Conservation (phyloP, 2,797 vertebrate genomes). For the Gymnoscopelus braueri region DNA sequence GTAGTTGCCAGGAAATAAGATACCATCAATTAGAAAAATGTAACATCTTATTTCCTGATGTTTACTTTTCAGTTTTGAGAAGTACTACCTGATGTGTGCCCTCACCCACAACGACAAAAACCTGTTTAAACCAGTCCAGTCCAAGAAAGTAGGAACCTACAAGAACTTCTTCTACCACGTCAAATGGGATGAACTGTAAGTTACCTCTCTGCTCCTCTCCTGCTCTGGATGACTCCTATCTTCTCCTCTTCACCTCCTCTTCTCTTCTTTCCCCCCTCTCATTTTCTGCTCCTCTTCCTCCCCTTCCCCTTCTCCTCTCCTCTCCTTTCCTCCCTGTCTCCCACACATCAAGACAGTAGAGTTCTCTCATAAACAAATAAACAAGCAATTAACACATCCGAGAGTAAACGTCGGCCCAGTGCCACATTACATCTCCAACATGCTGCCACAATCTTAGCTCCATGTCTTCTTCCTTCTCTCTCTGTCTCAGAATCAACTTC, state of each 20-base stretch:
- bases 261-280: not conserved
- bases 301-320: too few species aligned
- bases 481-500: constrained; percentile 89
- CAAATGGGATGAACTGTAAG: constrained; percentile 99
- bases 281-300: not conserved
- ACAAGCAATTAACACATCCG: too few species aligned
- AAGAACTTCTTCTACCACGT: constrained; percentile 98
- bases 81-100: constrained; percentile 95
- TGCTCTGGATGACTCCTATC: not conserved
- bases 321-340: not conserved
- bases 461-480: not conserved
- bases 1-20: too few species aligned
- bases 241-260: too few species aligned
- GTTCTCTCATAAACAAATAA: not conserved
- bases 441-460: not conserved
- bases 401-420: not conserved
- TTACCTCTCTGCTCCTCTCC: constrained; percentile 33
- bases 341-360: too few species aligned
- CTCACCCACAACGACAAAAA: constrained; percentile 95
- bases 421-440: not conserved
- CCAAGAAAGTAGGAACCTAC: constrained; percentile 96
- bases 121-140: constrained; percentile 95
- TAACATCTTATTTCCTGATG: not conserved
- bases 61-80: constrained; percentile 88
- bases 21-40: not conserved